Evolutionary conservation across 2,888 invertebrate genomes (phyloP), one percentile per base, ranked within the genome.

Genomic region (Hipparchia sbordonii): DNA sequence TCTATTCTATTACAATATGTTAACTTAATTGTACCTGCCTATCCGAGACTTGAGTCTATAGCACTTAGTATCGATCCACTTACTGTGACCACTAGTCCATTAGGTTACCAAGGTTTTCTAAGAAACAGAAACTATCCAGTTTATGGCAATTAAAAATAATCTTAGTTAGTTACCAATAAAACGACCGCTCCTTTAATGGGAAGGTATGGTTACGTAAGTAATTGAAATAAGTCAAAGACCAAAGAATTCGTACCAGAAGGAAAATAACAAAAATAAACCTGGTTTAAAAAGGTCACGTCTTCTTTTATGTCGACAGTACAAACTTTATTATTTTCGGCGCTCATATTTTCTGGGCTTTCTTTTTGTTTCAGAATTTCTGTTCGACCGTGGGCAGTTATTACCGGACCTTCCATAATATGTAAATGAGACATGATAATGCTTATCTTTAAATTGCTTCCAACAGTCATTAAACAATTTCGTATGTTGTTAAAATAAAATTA

Each of bases 41-140:
- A 52, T 10, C 23, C 51, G 13, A 52, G 51, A 65, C 33, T 65
- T 65, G 33, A 65, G 33, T 51, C 51, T 12, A 51, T 51, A 23
- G 8, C 23, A 4, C 33, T 6, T 52, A 52, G 33, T 52, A 65
- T 39, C 7, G 65, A 9, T 65, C 52, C 12, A 65, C 65, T 65
- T 52, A 52, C 52, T 52, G 52, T 52, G 33, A 33, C 33, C 33
- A 65, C 52, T 65, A 52, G 33, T 33, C 33, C 33, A 65, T 33
- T 65, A 52, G 51, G 12, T 12, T 65, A 65, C 12, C 33, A n/a
- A 65, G 65, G 65, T 52, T 65, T 52, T 65, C 52, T 33, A 65
- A 33, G 52, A 65, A 65, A 52, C 23, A 52, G 65, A 65, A 65
- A 65, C 65, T 52, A 52, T 51, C 65, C 65, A 65, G 65, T 65